Evolutionary conservation across 2,797 vertebrate genomes (phyloP), one percentile per base, ranked within the genome.

Genomic region (Uromys caudimaculatus): DNA sequence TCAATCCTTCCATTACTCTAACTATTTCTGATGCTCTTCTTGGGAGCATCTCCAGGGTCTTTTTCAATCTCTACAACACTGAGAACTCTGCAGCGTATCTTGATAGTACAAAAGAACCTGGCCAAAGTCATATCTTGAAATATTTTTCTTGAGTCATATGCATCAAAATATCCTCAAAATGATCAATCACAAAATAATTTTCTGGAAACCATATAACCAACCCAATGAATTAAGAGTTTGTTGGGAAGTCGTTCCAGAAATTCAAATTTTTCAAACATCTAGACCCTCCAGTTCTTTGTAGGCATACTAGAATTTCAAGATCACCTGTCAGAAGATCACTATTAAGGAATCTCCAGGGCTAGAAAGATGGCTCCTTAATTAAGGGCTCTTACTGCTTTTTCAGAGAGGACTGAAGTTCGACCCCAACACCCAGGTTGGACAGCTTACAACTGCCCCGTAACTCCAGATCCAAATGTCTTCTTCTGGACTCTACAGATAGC

Each of bases 1-100:
- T 97, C 91, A 97, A 93, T 85, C 56, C 62, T 87, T 62, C 73
- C 41, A 44, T 86, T 93, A 79, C 81, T 92, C 90, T 75, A 75
- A 71, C 91, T 60, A 87, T 89, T 95, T 90, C 78, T 75, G 90
- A 94, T 19, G 21, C n/a, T 93, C 73, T 93, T 95, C 56, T 32
- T 81, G 41, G 79, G 50, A 94, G 10, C 9, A 6, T 93, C 47
- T 88, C 95, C 10, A 9, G 64, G 14, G 75, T 93, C 76, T 86
- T 14, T 69, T 67, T 27, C 86, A 69, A 62, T 89, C 41, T 88
- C 41, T 73, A 69, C 21, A 89, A 9, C 27, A 78, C 32, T 52
- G 27, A 92, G 19, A 95, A 88, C 38, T 81, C 64, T 77, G 21
- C 1, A 62, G 17, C 32, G 86, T 60, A 62, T 38, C 19, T 71